A percentile compares a stretch with the other conserved stretches of the same genome.
phyloP scores from a whole-genome alignment of 2,113 vertebrate species.

The Pagrus major region DNA sequence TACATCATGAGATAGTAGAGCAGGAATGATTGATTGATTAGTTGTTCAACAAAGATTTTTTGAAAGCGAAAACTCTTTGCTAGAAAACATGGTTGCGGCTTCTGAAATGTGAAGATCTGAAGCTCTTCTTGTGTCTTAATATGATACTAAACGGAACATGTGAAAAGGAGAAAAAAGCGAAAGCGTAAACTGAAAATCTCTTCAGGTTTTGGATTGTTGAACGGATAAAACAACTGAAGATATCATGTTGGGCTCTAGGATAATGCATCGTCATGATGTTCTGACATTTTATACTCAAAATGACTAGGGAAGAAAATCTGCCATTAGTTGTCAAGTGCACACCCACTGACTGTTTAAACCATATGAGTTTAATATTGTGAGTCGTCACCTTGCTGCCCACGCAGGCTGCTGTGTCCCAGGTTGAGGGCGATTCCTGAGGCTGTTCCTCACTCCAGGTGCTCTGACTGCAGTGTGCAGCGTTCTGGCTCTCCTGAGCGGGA shows the following conservation, averaged over 20 bases:
- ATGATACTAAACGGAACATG: no score
- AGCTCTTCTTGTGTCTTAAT: not conserved
- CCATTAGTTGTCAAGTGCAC: not conserved
- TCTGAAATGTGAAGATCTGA: not conserved
- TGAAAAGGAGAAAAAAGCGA: no score
- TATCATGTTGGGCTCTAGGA: not conserved
- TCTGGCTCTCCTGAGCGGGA: slow-evolving; percentile 72
- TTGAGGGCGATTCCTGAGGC: slow-evolving; percentile 71
- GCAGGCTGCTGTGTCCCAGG: slow-evolving; percentile 83
- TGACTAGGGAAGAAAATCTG: not conserved
- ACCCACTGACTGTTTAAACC: not conserved
- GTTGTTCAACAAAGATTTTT: not conserved
- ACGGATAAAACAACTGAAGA: no score
- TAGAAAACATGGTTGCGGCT: no score
- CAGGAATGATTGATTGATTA: not conserved
- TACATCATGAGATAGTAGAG: not conserved
- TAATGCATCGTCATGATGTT: no score
- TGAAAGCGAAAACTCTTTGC: no score
- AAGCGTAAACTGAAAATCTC: not conserved
- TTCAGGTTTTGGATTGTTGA: not conserved
- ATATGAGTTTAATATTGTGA: not conserved
- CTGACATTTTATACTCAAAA: not conserved
- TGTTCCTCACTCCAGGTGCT: slow-evolving; percentile 81
- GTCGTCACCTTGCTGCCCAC: slow-evolving; percentile 84
- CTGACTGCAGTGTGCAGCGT: slow-evolving; percentile 66